phyloP scores from a whole-genome alignment of 2,113 vertebrate species.

The Emydocephalus ijimae region DNA sequence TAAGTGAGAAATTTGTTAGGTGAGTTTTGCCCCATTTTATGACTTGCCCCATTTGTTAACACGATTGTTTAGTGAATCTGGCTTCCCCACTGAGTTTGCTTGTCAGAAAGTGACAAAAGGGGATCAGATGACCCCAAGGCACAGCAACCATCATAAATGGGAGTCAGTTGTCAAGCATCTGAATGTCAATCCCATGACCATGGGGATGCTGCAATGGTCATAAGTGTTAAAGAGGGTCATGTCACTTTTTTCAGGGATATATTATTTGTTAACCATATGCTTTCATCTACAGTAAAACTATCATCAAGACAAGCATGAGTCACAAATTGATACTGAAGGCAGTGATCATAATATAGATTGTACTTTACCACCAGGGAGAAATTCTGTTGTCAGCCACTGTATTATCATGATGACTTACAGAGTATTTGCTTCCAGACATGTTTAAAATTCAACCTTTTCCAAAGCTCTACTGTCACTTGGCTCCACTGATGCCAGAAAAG shows the following conservation, averaged over 20 bases:
- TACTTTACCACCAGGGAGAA: conserved; percentile 87
- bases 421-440: conserved; percentile 95
- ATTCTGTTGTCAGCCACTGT: conserved; percentile 98
- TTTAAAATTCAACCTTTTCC: conserved; percentile 26
- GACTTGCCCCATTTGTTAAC: neutral
- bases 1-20: neutral
- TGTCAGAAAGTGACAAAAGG: neutral
- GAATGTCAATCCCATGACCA: neutral
- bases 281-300: conserved; percentile 85
- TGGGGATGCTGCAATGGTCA: neutral
- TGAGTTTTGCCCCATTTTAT: neutral
- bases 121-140: neutral
- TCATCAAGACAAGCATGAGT: conserved; percentile 91
- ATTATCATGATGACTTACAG: conserved; percentile 95
- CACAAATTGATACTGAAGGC: conserved; percentile 96
- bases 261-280: conserved; percentile 96
- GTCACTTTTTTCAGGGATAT: conserved; percentile 78
- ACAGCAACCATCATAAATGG: neutral
- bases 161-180: neutral
- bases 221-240: neutral
- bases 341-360: conserved; percentile 95
- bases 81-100: neutral
- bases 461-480: neutral
- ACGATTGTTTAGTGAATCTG: neutral
- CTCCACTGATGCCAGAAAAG: neutral